Percentiles rank a stretch among this genome's conserved stretches.
Evolutionary conservation across 2,888 invertebrate species (phyloP).

Genomic region (Nysson spinosus): DNA sequence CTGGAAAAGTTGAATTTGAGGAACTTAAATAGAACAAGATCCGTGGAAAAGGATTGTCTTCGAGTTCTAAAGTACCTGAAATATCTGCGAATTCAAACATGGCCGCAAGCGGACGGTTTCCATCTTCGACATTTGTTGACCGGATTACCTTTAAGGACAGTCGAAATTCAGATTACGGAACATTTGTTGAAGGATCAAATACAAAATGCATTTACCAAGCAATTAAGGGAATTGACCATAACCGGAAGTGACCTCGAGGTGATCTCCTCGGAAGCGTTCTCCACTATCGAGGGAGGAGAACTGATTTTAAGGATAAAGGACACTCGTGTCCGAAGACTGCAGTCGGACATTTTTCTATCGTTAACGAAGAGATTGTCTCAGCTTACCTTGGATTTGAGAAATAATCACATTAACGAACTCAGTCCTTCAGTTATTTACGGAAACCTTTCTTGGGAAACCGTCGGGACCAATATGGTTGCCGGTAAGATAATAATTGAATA

Average conservation of each 20-base stretch:
- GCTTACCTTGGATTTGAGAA: slow-evolving; percentile 89
- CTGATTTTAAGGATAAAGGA: slow-evolving; percentile 87
- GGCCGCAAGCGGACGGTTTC: slow-evolving; percentile 86
- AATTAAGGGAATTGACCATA: slow-evolving; percentile 88
- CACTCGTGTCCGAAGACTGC: slow-evolving; percentile 88
- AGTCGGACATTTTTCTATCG: slow-evolving; percentile 87
- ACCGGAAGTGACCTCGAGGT: slow-evolving; percentile 86
- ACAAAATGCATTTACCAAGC: slow-evolving; percentile 86
- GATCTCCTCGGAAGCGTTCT: slow-evolving; percentile 88
- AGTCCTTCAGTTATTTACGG: slow-evolving; percentile 92
- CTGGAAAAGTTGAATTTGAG: slow-evolving; percentile 87
- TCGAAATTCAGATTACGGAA: slow-evolving; percentile 88
- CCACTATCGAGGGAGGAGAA: slow-evolving; percentile 86
- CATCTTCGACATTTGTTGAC: slow-evolving; percentile 86
- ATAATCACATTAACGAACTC: slow-evolving; percentile 89
- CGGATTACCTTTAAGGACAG: slow-evolving; percentile 85
- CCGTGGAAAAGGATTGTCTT: slow-evolving; percentile 85
- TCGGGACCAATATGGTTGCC: slow-evolving; percentile 90
- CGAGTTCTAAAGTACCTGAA: slow-evolving; percentile 85
- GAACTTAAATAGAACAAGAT: slow-evolving; percentile 85
- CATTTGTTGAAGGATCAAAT: slow-evolving; percentile 86
- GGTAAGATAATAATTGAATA: slow-evolving; percentile 78
- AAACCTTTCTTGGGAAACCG: slow-evolving; percentile 92
- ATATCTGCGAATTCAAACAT: slow-evolving; percentile 85
- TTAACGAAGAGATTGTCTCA: slow-evolving; percentile 87